Evolutionary conservation across 2,888 invertebrate genomes (phyloP).

Genomic region (Drosophila robusta): DNA sequence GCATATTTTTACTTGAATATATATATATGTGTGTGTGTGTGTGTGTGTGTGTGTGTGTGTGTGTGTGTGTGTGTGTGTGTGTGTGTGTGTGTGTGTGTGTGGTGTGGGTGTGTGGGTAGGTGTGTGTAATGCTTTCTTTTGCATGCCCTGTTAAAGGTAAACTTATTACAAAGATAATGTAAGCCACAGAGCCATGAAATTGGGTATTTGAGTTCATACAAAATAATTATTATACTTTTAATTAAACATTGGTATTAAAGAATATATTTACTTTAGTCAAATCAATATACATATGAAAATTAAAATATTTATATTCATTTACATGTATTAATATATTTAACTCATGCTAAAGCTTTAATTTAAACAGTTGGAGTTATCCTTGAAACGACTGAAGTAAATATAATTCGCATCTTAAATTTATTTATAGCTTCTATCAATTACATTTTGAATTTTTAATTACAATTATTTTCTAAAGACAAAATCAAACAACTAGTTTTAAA

Average conservation of each 20-base stretch:
- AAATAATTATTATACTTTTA: background rate
- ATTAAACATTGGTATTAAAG: background rate
- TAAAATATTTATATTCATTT: too few relatives aligned
- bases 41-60: background rate
- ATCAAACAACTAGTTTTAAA: too few relatives aligned
- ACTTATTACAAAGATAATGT: background rate
- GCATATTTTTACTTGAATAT: conserved; percentile 30
- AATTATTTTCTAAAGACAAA: too few relatives aligned
- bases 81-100: background rate
- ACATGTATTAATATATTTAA: too few relatives aligned
- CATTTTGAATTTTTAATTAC: too few relatives aligned
- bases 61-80: conserved; percentile 8
- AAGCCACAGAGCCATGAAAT: background rate
- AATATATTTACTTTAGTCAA: background rate
- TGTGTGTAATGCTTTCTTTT: conserved; percentile 11
- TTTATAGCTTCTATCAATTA: too few relatives aligned
- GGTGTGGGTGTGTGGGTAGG: background rate
- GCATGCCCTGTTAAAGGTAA: conserved; percentile 19
- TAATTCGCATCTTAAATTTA: too few relatives aligned
- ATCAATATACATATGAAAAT: too few relatives aligned
- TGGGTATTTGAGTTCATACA: background rate
- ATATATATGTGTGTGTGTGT: background rate
- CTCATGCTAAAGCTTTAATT: too few relatives aligned
- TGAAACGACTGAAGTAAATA: too few relatives aligned
- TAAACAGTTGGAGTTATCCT: too few relatives aligned